These are phyloP conservation scores for Brachylomia viminalis DNA, from an alignment of 2,888 invertebrate species.

Conservation along the genomic window DNA sequence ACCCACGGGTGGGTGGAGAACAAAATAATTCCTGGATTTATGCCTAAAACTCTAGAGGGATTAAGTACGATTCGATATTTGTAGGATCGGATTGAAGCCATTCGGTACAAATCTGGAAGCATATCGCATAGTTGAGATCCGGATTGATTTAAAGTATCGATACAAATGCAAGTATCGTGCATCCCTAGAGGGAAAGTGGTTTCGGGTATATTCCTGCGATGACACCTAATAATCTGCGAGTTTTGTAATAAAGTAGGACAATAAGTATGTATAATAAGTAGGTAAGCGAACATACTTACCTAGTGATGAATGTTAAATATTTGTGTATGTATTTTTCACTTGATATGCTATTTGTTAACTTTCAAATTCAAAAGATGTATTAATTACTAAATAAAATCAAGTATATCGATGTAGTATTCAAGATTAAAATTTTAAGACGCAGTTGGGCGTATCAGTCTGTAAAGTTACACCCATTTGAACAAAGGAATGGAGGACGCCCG, in stretches of 20 bases:
- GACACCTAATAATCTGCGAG: background rate
- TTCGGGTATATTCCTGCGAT: background rate
- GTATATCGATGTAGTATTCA: conserved; percentile 7
- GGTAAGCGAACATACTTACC: background rate
- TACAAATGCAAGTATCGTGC: too few relatives aligned
- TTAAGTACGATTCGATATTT: too few relatives aligned
- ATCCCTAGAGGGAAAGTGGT: background rate
- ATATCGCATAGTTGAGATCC: too few relatives aligned
- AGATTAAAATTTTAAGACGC: conserved; percentile 34
- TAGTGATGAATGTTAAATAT: background rate
- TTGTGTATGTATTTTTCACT: background rate
- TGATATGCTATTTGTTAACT: too few relatives aligned
- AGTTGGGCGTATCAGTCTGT: conserved; percentile 43
- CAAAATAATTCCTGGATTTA: too few relatives aligned
- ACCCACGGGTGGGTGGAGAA: too few relatives aligned
- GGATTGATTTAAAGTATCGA: too few relatives aligned
- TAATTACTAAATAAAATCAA: conserved; percentile 1
- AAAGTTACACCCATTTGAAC: conserved; percentile 52
- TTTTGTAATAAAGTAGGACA: background rate
- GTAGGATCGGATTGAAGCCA: too few relatives aligned
- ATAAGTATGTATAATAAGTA: background rate
- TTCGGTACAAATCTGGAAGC: too few relatives aligned
- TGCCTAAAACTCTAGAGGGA: too few relatives aligned
- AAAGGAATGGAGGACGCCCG: conserved; percentile 40
- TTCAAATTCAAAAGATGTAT: background rate